Conservation (phyloP, 2,888 invertebrate genomes). For the Lomographa bimaculata region DNA sequence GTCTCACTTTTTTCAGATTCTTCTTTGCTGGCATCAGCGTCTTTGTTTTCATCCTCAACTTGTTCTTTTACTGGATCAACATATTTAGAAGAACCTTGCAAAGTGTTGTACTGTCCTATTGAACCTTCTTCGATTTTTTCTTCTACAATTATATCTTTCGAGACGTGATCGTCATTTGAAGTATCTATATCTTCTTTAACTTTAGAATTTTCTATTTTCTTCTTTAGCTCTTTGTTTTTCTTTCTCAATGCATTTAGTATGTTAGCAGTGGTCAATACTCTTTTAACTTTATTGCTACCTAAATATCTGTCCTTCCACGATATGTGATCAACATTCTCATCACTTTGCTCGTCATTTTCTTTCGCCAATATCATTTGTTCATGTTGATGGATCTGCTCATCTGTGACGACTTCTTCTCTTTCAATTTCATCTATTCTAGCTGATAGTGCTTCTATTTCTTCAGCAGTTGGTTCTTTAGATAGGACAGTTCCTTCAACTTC, state of each 20-base stretch:
- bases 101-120: slow-evolving; percentile 81
- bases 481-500: slow-evolving; percentile 64
- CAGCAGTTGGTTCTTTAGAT: slow-evolving; percentile 71
- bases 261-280: slow-evolving; percentile 79
- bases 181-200: slow-evolving; percentile 25
- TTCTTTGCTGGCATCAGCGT: slow-evolving; percentile 14
- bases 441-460: slow-evolving; percentile 72
- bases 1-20: background rate
- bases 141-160: slow-evolving; percentile 48
- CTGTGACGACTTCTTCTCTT: slow-evolving; percentile 54
- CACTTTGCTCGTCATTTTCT: slow-evolving; percentile 12
- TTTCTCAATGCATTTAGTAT: slow-evolving; percentile 84
- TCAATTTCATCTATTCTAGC: slow-evolving; percentile 77
- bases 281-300: slow-evolving; percentile 84
- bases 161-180: slow-evolving; percentile 34
- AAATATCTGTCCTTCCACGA: slow-evolving; percentile 85
- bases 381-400: slow-evolving; percentile 48
- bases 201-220: slow-evolving; percentile 59
- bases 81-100: slow-evolving; percentile 63
- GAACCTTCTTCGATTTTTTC: slow-evolving; percentile 65
- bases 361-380: slow-evolving; percentile 32
- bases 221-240: slow-evolving; percentile 78
- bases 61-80: slow-evolving; percentile 56
- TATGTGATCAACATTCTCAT: slow-evolving; percentile 36
- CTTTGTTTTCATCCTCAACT: slow-evolving; percentile 32